Evolutionary conservation across 2,113 vertebrate genomes (phyloP).

Genomic region (Athene cunicularia): DNA sequence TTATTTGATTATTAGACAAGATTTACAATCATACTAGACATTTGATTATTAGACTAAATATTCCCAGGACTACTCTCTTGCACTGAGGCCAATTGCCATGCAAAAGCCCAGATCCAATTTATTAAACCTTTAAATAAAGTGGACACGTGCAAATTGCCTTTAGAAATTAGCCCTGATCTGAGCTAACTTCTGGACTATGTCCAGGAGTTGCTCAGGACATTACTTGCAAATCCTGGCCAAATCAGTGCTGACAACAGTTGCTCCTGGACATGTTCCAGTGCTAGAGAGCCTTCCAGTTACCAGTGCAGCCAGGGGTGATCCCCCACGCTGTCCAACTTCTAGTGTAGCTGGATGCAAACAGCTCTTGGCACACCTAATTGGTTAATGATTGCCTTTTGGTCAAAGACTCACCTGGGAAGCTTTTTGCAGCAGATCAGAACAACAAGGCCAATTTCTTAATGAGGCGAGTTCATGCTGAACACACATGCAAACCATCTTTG

Average conservation of each 20-base stretch:
- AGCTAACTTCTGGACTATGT: not conserved
- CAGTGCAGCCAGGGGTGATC: not conserved
- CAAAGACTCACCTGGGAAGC: not conserved
- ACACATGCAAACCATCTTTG: not conserved
- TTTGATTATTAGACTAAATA: not conserved
- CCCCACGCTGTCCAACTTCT: not conserved
- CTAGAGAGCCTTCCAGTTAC: not conserved
- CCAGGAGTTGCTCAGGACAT: not conserved
- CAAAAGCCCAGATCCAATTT: not conserved
- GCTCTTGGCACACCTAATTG: not conserved
- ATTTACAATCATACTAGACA: not conserved
- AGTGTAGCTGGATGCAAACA: not conserved
- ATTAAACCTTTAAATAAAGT: not conserved
- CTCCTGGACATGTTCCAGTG: not conserved
- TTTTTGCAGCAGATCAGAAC: not conserved
- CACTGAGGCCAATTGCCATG: not conserved
- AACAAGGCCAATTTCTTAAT: not conserved
- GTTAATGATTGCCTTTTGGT: conserved; percentile 32
- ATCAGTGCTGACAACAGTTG: not conserved
- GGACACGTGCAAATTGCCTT: not conserved
- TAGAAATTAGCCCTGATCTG: not conserved
- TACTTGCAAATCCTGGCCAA: not conserved
- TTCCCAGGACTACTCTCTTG: not conserved
- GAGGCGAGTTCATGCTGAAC: not conserved
- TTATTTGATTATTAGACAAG: not conserved